A percentile compares a stretch with the other conserved stretches of the same genome.
These are phyloP conservation scores for Gymnobelideus leadbeateri DNA, from an alignment of 2,113 vertebrate species.

Conservation along the genomic window DNA sequence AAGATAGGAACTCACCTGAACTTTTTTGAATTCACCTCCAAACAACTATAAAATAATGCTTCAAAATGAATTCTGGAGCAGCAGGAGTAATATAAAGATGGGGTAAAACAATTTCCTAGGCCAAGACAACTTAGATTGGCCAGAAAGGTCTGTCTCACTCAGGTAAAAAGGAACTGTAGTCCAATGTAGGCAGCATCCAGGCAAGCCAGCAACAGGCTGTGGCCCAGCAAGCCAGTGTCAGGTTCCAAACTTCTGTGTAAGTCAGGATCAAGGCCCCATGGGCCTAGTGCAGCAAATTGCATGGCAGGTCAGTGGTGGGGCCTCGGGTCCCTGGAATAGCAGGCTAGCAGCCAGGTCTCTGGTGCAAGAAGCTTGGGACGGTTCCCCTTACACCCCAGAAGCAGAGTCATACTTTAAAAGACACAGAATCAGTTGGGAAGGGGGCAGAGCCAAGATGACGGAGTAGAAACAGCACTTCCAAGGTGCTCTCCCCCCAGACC, in stretches of 20 bases:
- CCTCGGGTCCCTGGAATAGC: not conserved
- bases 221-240: not conserved
- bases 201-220: not conserved
- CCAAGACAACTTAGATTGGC: not conserved
- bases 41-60: not conserved
- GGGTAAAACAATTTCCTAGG: not conserved
- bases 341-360: not conserved
- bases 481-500: too few relatives aligned
- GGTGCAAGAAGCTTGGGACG: not conserved
- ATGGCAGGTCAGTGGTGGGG: too few relatives aligned
- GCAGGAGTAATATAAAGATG: not conserved
- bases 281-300: not conserved
- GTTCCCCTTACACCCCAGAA: not conserved
- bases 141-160: not conserved
- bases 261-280: not conserved
- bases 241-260: not conserved
- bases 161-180: not conserved
- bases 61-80: not conserved
- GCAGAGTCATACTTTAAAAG: not conserved
- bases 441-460: too few relatives aligned
- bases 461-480: too few relatives aligned
- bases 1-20: not conserved
- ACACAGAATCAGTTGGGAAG: not conserved
- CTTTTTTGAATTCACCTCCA: not conserved
- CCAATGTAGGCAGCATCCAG: not conserved